Evolutionary conservation across 2,797 vertebrate species (phyloP).

Genomic region (Glossophaga mutica): DNA sequence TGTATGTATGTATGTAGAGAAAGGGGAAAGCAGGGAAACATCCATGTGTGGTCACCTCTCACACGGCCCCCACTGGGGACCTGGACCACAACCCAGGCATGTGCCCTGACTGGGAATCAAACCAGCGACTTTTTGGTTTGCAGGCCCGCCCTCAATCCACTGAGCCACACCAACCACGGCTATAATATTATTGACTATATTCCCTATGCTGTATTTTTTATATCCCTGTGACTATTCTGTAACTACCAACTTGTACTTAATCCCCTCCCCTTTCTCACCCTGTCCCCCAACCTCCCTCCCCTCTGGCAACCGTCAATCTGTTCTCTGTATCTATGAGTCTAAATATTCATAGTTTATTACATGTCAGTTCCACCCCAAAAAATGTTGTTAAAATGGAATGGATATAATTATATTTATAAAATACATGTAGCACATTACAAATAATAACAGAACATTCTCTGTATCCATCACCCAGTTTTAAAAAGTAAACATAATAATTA

Average conservation of each 20-base stretch:
- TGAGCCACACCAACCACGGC: too few relatives aligned
- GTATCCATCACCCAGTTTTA: background rate
- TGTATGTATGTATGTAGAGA: too few relatives aligned
- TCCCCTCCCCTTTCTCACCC: background rate
- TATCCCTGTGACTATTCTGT: background rate
- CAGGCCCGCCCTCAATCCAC: too few relatives aligned
- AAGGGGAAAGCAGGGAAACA: too few relatives aligned
- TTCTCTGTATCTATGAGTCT: background rate
- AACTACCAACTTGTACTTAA: background rate
- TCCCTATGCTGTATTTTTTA: background rate
- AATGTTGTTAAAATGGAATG: background rate
- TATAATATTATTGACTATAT: background rate
- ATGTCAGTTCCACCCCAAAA: background rate
- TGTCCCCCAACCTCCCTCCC: background rate
- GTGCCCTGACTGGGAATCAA: too few relatives aligned
- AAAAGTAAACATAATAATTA: background rate
- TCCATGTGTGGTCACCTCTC: too few relatives aligned
- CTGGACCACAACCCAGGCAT: too few relatives aligned
- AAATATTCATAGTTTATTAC: background rate
- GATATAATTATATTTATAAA: background rate
- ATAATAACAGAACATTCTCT: background rate
- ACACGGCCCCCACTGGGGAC: too few relatives aligned
- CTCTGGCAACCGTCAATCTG: background rate
- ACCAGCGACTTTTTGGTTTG: too few relatives aligned
- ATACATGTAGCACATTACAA: background rate